Base-by-base conservation (phyloP, 2,888 invertebrate genomes). In the Leucania comma region DNA sequence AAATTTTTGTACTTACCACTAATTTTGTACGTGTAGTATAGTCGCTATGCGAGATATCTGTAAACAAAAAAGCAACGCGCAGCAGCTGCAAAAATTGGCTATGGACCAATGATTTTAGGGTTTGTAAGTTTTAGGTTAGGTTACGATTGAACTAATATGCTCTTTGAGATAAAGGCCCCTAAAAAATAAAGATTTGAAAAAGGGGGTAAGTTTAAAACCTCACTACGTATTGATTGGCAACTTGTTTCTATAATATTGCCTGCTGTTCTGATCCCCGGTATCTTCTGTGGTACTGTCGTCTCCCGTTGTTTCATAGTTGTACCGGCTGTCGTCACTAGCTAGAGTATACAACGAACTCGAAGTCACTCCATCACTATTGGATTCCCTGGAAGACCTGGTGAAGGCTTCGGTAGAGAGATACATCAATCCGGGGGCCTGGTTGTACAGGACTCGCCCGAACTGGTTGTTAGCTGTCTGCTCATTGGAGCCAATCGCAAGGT, bases 231-330 rank as follows among this genome's bases (percentile, higher is more conserved):
- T 35, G n/a, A n/a, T n/a, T n/a, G n/a, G n/a, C n/a, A n/a, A n/a
- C n/a, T n/a, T n/a, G n/a, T n/a, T 17, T 42, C 42, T 42, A 6
- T 42, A 42, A 22, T 12, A 51, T 24, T 51, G 92, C 92, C 90
- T 89, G 87, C 84, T 88, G 22, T 83, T 77, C 72, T 89, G 91
- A 3, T 89, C 77, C 0, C 83, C 88, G 1, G 87, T 74, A 29
- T 73, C 87, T 46, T 85, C 86, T 9, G 84, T 81, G 20, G 82
- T 58, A 5, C 78, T 58, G 6, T 90, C 91, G 77, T 75, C 90
- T 91, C 38, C 92, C 88, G 35, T 57, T 9, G 68, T 57, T 5
- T 93, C 89, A 1, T 85, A 67, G 71, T 91, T 92, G 68, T 90
- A 85, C 54, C 84, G 75, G 50, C 94, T 94, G 58, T 86, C 64